Evolutionary conservation across 2,113 vertebrate genomes (phyloP), one percentile per base, ranked within the genome.

Genomic region (Pipa parva): DNA sequence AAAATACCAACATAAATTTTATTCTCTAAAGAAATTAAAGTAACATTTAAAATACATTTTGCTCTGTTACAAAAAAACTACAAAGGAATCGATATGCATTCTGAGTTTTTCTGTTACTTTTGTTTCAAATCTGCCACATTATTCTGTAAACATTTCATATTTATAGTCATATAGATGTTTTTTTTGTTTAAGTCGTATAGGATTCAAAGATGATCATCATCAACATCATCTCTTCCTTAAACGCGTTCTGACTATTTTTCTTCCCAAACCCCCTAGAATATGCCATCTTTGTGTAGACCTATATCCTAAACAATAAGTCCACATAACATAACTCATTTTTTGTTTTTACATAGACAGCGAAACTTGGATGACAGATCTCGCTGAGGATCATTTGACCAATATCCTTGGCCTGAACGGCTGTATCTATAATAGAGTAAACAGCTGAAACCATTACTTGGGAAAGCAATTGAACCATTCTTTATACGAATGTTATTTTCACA

Each of bases 401-500:
- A 58, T 29, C 29, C 66, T 46, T 61, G 66, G 21, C 33, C 52
- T 45, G 49, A 28, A 49, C 20, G 13, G 18, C 18, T 21, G 24
- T 21, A 52, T 69, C 65, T 31, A 58, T 58, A 36, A 58, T 36
- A 58, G 36, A 61, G 48, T 55, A 54, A 58, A 58, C 29, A 21
- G 66, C 50, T 54, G 58, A 42, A 51, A 33, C 57, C 56, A 65
- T 25, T 50, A 50, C 51, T 63, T 26, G 56, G 49, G 9, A 57
- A 5, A 5, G 49, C 22, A 55, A 28, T 45, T 20, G 0, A 60
- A 71, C 37, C 57, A 71, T 71, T 76, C 63, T 68, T 71, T 29
- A 7, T 1, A 27, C 36, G 17, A 58, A 7, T 57, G 13, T 66
- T 28, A 21, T 48, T 75, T 76, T 71, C 74, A 58, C 45, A 29